Conservation (phyloP, 2,113 vertebrate genomes). For the Zosterops japonicus region DNA sequence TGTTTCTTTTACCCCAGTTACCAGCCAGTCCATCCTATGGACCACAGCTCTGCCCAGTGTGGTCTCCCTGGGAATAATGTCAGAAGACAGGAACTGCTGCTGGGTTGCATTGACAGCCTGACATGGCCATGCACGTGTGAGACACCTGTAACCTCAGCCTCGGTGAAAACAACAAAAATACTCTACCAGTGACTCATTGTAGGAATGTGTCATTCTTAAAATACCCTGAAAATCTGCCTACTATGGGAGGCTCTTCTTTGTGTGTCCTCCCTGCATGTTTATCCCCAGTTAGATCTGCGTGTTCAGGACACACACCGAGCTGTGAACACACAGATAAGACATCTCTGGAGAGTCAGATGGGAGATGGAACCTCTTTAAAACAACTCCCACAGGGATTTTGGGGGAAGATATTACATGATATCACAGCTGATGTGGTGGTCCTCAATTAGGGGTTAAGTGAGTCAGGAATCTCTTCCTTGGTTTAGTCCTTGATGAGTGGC, state of each 20-base stretch:
- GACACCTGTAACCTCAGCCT: not conserved
- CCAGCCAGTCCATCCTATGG: not conserved
- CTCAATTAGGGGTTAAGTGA: not conserved
- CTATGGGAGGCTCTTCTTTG: rapidly evolving
- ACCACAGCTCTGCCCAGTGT: rapidly evolving
- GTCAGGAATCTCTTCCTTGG: not conserved
- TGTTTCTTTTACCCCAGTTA: not conserved
- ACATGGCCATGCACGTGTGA: rapidly evolving
- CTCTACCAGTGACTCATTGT: not conserved
- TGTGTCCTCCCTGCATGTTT: rapidly evolving
- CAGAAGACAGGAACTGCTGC: not conserved
- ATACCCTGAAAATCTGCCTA: not conserved
- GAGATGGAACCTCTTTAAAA: not conserved
- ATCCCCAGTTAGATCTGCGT: not conserved
- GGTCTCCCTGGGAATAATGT: not conserved
- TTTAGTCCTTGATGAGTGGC: not conserved
- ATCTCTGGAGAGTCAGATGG: not conserved
- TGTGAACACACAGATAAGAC: not conserved
- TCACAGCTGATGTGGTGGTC: not conserved
- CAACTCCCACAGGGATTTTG: not conserved
- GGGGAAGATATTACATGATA: not conserved
- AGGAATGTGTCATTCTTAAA: not conserved
- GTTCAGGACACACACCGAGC: not conserved
- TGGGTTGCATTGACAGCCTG: not conserved
- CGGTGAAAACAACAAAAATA: not conserved